These are phyloP conservation scores for Patella vulgata DNA, from an alignment of 1,140 invertebrate genomes.

Conservation along the genomic window DNA sequence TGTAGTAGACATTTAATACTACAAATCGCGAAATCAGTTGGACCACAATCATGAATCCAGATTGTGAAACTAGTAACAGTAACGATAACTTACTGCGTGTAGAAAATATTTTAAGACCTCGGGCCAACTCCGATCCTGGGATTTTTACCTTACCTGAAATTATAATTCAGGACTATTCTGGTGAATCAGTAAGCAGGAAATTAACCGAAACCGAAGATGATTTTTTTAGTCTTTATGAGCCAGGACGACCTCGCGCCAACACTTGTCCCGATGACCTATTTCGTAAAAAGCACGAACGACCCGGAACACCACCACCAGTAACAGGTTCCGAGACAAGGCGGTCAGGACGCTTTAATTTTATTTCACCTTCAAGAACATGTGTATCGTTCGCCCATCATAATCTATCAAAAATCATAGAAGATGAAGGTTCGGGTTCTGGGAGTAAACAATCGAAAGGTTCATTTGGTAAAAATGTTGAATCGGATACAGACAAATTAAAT, in stretches of 20 bases:
- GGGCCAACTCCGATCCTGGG: conserved; percentile 17
- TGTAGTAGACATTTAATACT: no score
- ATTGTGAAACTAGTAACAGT: no score
- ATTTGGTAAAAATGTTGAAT: no score
- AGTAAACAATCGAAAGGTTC: no score
- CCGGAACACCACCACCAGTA: not conserved
- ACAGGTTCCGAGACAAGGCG: not conserved
- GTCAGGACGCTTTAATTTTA: not conserved
- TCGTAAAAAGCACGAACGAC: not conserved
- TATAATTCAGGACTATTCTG: conserved; percentile 14
- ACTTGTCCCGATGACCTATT: conserved; percentile 23
- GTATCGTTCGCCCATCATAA: conserved; percentile 12
- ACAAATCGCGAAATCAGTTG: no score
- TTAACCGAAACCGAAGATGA: not conserved
- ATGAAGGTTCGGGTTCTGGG: not conserved
- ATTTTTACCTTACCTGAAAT: conserved; percentile 12
- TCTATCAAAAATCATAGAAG: conserved; percentile 13
- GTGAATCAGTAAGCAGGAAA: not conserved
- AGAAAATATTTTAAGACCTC: conserved; percentile 4
- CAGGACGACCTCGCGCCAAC: conserved; percentile 6
- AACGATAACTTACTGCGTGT: conserved; percentile 7
- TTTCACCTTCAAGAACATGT: conserved; percentile 1
- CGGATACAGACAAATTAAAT: no score
- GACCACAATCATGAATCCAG: no score
- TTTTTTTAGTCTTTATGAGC: not conserved